phyloP scores from a whole-genome alignment of 2,888 invertebrate species.

The Diaperis boleti region DNA sequence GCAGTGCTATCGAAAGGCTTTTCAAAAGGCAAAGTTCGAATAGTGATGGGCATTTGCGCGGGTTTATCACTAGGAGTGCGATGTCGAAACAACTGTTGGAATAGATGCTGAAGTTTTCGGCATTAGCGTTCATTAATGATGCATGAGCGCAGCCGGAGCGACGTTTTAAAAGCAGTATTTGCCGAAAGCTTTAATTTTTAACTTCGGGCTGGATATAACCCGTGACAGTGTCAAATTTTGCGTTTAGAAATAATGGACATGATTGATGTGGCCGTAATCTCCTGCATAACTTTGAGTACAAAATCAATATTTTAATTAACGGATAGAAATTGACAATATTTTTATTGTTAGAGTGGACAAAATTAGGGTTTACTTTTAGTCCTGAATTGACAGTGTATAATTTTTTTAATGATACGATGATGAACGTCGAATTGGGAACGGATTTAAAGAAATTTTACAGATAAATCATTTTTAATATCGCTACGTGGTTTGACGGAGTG shows the following conservation, averaged over 20 bases:
- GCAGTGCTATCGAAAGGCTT: conserved; percentile 3
- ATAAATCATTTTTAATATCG: too few relatives aligned
- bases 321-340: too few relatives aligned
- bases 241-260: conserved; percentile 12
- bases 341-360: too few relatives aligned
- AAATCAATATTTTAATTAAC: too few relatives aligned
- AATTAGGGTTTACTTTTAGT: too few relatives aligned
- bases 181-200: conserved; percentile 6
- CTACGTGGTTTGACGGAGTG: too few relatives aligned
- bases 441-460: too few relatives aligned
- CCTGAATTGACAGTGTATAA: too few relatives aligned
- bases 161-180: conserved; percentile 13
- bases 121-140: conserved; percentile 10
- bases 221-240: not conserved
- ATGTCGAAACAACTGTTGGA: not conserved
- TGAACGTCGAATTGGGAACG: too few relatives aligned
- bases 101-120: not conserved
- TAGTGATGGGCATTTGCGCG: conserved; percentile 1
- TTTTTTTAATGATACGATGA: too few relatives aligned
- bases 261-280: conserved; percentile 24
- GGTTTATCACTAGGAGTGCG: not conserved
- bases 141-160: not conserved
- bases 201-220: conserved; percentile 3
- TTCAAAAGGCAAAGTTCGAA: too few relatives aligned
- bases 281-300: too few relatives aligned